phyloP scores from a whole-genome alignment of 2,113 vertebrate genomes.

The Phalacrocorax aristotelis region DNA sequence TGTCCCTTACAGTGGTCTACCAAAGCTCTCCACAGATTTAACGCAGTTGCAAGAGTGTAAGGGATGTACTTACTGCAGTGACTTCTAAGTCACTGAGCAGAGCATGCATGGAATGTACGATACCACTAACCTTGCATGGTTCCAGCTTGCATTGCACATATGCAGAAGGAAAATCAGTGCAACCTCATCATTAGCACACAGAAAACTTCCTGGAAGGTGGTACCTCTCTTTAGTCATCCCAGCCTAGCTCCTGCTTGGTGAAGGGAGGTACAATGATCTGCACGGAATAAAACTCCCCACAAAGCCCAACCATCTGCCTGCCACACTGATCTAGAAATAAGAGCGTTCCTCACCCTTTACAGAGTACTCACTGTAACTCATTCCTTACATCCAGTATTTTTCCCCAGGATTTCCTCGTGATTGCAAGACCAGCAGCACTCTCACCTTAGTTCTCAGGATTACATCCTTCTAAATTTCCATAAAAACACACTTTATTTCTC shows the following conservation, averaged over 20 bases:
- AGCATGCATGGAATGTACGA: rapidly evolving
- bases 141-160: background rate
- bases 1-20: background rate
- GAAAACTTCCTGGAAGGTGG: background rate
- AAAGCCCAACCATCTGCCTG: background rate
- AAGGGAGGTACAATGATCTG: background rate
- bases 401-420: background rate
- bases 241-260: background rate
- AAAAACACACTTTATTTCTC: background rate
- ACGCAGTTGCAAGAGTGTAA: rapidly evolving
- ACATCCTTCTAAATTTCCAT: background rate
- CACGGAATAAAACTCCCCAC: background rate
- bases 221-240: background rate
- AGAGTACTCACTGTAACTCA: background rate
- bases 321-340: background rate
- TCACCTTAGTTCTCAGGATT: background rate
- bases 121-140: background rate
- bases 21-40: background rate
- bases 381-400: background rate
- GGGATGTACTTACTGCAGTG: background rate
- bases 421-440: background rate
- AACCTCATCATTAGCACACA: background rate
- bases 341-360: background rate
- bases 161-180: background rate
- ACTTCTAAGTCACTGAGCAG: background rate